phyloP scores from a whole-genome alignment of 2,797 vertebrate species.

The Cottoperca gobio region DNA sequence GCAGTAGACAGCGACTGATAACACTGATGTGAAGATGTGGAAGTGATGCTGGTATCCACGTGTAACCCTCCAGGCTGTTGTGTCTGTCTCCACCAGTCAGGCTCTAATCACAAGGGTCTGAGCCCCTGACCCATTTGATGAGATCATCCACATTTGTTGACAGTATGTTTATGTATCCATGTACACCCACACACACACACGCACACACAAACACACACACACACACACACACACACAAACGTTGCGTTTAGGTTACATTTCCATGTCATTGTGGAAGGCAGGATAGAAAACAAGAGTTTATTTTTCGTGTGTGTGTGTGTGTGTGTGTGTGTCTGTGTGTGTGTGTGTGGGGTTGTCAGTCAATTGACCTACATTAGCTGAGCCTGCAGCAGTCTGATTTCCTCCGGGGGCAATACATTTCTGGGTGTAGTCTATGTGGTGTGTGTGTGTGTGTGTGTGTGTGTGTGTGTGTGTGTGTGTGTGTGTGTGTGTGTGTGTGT shows the following conservation, averaged over 20 bases:
- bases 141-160: conserved; percentile 18
- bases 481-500: conserved; percentile 18
- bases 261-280: not conserved
- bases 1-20: conserved; percentile 3
- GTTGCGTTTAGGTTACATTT: not conserved
- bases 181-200: not conserved
- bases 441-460: conserved; percentile 5
- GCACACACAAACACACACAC: not conserved
- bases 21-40: conserved; percentile 4
- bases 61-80: conserved; percentile 52
- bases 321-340: conserved; percentile 11
- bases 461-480: conserved; percentile 15
- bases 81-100: conserved; percentile 51
- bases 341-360: conserved; percentile 37
- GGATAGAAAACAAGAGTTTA: not conserved
- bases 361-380: conserved; percentile 75
- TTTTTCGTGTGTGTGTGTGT: not conserved
- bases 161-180: not conserved
- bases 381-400: conserved; percentile 62
- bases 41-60: conserved; percentile 8
- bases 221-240: not conserved
- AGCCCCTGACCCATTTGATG: conserved; percentile 40
- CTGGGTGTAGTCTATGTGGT: conserved; percentile 43
- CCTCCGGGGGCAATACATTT: conserved; percentile 50
- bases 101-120: conserved; percentile 55